phyloP scores from a whole-genome alignment of 2,113 vertebrate genomes.

The Elgaria multicarinata region DNA sequence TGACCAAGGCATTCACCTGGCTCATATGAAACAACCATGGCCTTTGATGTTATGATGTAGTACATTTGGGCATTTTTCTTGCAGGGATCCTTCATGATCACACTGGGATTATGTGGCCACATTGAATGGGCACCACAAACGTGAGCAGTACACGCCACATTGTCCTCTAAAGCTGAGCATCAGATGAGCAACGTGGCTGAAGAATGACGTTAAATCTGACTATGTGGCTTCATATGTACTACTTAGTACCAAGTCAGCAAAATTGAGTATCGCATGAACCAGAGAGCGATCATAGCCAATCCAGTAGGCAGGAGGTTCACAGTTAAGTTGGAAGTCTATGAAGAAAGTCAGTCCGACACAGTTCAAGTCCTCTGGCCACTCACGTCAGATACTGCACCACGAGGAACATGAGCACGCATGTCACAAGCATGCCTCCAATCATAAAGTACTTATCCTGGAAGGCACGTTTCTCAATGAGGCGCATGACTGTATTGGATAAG shows the following conservation, averaged over 20 bases:
- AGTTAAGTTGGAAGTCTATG: conserved; percentile 25
- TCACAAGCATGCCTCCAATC: conserved; percentile 94
- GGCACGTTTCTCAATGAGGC: conserved; percentile 93
- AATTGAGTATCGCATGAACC: neutral
- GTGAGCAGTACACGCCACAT: fast-evolving
- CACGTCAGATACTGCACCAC: conserved; percentile 93
- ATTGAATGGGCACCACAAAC: neutral
- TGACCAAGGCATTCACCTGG: neutral
- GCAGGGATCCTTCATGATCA: neutral
- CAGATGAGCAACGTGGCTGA: neutral
- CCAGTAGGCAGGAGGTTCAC: conserved; percentile 30
- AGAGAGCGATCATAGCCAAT: conserved; percentile 29
- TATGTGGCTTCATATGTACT: conserved; percentile 8
- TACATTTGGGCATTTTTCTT: neutral
- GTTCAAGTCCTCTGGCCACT: conserved; percentile 42
- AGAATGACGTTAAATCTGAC: neutral
- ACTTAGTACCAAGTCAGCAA: neutral
- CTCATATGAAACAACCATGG: neutral
- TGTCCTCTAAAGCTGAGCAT: fast-evolving
- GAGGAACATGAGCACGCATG: conserved; percentile 91
- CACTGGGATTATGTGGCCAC: neutral
- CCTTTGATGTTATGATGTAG: neutral
- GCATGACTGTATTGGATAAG: conserved; percentile 97
- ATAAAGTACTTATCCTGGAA: conserved; percentile 97
- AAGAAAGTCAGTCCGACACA: conserved; percentile 16